Evolutionary conservation across 2,797 vertebrate genomes (phyloP), one percentile per base, ranked within the genome.

Genomic region (Streptopelia turtur): DNA sequence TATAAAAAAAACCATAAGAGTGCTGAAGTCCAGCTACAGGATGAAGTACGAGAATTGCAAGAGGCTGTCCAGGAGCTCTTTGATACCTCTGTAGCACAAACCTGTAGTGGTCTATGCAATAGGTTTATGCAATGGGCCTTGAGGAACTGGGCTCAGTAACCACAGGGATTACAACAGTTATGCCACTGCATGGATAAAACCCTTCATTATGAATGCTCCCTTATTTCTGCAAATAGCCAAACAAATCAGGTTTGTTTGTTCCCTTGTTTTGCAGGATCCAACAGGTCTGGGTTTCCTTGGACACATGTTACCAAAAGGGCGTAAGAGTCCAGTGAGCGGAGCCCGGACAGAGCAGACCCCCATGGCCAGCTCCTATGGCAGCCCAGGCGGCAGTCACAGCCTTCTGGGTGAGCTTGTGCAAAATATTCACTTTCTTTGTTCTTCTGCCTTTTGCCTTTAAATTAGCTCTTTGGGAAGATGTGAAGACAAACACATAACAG

Each of bases 391-490:
- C 83, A 90, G 57, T 13, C 12, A 64, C 13, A 37, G 69, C 25
- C n/a, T 71, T 56, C 59, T 69, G 63, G 22, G n/a, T 21, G 20
- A 90, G 47, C n/a, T 72, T n/a, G 24, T 59, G 28, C 39, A 74
- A 84, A 86, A 59, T 45, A 89, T 53, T 83, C 60, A 43, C 4
- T 10, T 63, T 84, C 77, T 76, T 64, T 90, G 43, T 24, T 91
- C 79, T 80, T 83, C 52, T 89, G 17, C 61, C 43, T 87, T 92
- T 90, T 91, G 74, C 63, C 88, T 83, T 70, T 43, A 84, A 84
- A 92, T 31, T 82, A 77, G 63, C 70, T 92, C 63, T 66, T 56
- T 27, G 69, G 63, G 57, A 75, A 68, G 55, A 90, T 59, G 66
- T 31, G 55, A 90, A 90, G 85, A 82, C 70, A 88, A 91, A 86